Percentiles rank a stretch among this genome's conserved stretches.
Conservation (phyloP, 2,113 vertebrate species). For the Phyllostomus discolor region DNA sequence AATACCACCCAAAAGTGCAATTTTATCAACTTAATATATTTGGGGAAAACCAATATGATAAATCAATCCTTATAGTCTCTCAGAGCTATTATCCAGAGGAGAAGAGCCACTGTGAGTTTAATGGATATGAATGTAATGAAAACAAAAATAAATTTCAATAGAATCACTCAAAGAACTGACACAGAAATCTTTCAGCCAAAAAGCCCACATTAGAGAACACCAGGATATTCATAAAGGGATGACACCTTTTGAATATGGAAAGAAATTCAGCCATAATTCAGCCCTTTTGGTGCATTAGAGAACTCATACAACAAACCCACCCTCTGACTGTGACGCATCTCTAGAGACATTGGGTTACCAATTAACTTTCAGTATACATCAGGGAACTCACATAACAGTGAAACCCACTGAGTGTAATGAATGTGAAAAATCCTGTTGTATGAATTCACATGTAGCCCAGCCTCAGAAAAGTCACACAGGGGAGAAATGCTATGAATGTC, state of each 20-base stretch:
- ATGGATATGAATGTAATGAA: constrained; percentile 17
- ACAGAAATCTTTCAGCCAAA: background rate
- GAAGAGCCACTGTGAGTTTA: background rate
- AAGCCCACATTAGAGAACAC: background rate
- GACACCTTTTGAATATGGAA: constrained; percentile 34
- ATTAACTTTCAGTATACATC: background rate
- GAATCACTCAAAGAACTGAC: background rate
- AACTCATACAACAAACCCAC: constrained; percentile 1
- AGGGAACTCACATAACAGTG: background rate
- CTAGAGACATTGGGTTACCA: background rate
- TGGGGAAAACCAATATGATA: background rate
- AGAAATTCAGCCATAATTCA: constrained; percentile 43
- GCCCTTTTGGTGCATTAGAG: constrained; percentile 1
- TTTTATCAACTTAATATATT: background rate
- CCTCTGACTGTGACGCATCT: background rate
- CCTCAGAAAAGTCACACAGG: constrained; percentile 21
- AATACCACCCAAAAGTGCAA: background rate
- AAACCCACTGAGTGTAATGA: background rate
- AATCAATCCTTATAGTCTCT: background rate
- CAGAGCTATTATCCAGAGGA: background rate
- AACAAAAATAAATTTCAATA: background rate
- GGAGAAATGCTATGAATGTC: constrained; percentile 28
- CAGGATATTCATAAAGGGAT: background rate
- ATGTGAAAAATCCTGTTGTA: constrained; percentile 32
- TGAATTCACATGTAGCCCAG: background rate